Percentiles rank a stretch among this genome's conserved stretches.
phyloP scores from a whole-genome alignment of 2,888 invertebrate species.

The Hoplodrina blanda region DNA sequence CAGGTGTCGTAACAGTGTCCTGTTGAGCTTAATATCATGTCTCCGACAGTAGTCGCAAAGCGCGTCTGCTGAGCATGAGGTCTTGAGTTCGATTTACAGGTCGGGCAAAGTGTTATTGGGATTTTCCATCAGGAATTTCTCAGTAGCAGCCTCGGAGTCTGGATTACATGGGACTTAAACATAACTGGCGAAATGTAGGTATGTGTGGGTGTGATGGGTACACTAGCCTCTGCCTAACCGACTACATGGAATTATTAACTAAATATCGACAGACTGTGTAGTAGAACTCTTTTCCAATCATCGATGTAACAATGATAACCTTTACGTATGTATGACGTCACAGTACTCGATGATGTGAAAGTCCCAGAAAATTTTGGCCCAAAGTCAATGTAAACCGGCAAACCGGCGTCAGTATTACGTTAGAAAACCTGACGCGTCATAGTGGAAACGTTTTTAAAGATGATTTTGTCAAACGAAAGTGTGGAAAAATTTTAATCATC shows the following conservation, averaged over 20 bases:
- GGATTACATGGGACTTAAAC: no score
- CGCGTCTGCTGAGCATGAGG: no score
- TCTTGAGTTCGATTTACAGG: no score
- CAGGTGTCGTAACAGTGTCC: slow-evolving; percentile 9
- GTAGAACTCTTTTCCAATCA: slow-evolving; percentile 18
- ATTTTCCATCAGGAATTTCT: no score
- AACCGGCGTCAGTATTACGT: not conserved
- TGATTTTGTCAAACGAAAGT: slow-evolving; percentile 1
- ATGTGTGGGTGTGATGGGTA: no score
- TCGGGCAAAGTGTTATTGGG: no score
- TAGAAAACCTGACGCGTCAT: slow-evolving; percentile 2
- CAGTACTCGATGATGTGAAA: not conserved
- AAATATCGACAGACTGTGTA: not conserved
- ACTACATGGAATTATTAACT: not conserved
- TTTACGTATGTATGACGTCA: slow-evolving; percentile 17
- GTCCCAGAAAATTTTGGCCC: slow-evolving; percentile 32
- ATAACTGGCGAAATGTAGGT: no score
- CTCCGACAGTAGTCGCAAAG: no score
- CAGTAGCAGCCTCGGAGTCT: no score
- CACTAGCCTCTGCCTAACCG: no score
- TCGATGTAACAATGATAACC: slow-evolving; percentile 23
- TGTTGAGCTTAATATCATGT: not conserved
- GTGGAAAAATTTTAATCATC: slow-evolving; percentile 6
- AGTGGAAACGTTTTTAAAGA: slow-evolving; percentile 33
- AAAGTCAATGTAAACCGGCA: slow-evolving; percentile 30